Evolutionary conservation across 2,113 vertebrate species (phyloP), one percentile per base, ranked within the genome.

Genomic region (Paradisaea rubra): DNA sequence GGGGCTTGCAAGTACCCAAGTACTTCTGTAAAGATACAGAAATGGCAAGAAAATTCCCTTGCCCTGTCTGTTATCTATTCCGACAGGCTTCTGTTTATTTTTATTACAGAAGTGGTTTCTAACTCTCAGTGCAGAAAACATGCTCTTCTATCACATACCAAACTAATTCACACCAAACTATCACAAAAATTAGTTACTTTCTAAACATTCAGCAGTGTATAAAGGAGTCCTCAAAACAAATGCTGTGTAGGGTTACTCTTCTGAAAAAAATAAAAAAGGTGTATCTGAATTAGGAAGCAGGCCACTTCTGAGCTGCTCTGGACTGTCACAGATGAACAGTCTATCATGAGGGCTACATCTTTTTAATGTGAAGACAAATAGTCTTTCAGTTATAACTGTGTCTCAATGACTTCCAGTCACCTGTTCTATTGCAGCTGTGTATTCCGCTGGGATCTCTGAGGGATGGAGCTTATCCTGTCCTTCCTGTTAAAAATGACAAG

Each of bases 401-500:
- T 35, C 45, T 28, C 24, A 11, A 60, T 47, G 53, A 77, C 70
- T 93, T 31, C 44, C 42, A 81, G 42, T 73, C 61, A 96, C 41
- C 66, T 83, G 45, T 64, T 87, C 24, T 61, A 76, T 22, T 49
- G 85, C 41, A 95, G 65, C 76, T 81, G 21, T 22, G 28, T 77
- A 59, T 76, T 73, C 78, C 68, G 66, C 57, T 49, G 15, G 24
- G 30, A 45, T 59, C 53, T 90, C 70, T 63, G 37, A 25, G 42
- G 53, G 41, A 78, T 1, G 2, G 28, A 44, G 23, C 18, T 89
- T 47, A 82, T 16, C 6, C 18, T 35, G 44, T 80, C 57, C 16
- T 88, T 93, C 49, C 60, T n/a, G 5, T 69, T 66, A 77, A 89
- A 93, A 81, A 61, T 52, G 54, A 74, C 65, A 64, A 89, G n/a